Evolutionary conservation across 2,888 invertebrate genomes (phyloP), one percentile per base, ranked within the genome.

Genomic region (Ormyrus nitidulus): DNA sequence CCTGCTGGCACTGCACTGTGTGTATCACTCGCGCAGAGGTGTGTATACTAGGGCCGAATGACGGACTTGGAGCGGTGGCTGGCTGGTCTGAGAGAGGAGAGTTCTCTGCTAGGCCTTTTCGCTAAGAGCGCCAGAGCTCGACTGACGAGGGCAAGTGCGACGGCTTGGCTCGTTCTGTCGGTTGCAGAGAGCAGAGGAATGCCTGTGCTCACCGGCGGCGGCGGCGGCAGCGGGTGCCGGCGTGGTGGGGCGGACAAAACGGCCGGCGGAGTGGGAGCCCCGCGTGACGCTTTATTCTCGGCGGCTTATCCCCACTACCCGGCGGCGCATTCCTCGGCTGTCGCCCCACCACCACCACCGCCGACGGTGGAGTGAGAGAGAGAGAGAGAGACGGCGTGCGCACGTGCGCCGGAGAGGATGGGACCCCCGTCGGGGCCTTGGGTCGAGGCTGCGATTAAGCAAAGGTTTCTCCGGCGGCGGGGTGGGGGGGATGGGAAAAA

Each of bases 221-320:
- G 84, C 80, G 81, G 81, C 81, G 82, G 86, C 80, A 84, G 84
- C 80, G 79, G 79, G 59, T 69, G 82, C 82, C 68, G 51, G 72
- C 34, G 54, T 44, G 58, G 61, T 48, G 64, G 64, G 64, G 48
- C 11, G 48, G n/a, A 62, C n/a, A n/a, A 9, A 0, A n/a, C 10
- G 51, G 44, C n/a, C 44, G 19, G 10, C 7, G 46, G 44, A 62
- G 80, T 69, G 80, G 72, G 80, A 54, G 49, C 6, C 53, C 87
- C 89, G 89, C 89, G 89, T 89, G 90, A 89, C 88, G 89, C 85
- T 89, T 85, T 84, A 86, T 86, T 87, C 87, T 86, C 87, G 86
- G 19, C 19, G 19, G 85, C 86, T 86, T 87, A 85, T 86, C 86
- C 87, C 87, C 77, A 71, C 80, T 19, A 19, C 8, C n/a, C 46